Evolutionary conservation across 2,113 vertebrate species (phyloP).

Genomic region (Poicephalus meyeri): DNA sequence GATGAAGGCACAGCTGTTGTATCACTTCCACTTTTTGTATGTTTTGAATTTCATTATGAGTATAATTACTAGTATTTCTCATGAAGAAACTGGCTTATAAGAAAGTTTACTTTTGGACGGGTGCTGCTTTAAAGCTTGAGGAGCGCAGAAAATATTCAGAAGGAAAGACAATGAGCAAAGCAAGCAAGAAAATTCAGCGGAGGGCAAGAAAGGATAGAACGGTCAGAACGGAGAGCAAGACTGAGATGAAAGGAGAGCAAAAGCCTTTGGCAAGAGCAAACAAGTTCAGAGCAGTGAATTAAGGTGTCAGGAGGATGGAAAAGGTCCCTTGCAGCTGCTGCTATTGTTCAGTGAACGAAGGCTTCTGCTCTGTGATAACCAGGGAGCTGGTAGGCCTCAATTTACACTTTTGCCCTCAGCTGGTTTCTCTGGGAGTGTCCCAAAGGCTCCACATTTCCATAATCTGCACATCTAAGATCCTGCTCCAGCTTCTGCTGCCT

Average conservation of each 20-base stretch:
- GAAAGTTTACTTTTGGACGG: not conserved
- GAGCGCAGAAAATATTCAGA: not conserved
- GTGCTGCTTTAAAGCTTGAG: not conserved
- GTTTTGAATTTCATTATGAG: constrained; percentile 14
- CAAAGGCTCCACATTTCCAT: not conserved
- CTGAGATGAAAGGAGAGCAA: constrained; percentile 17
- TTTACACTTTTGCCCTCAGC: not conserved
- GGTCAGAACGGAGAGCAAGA: not conserved
- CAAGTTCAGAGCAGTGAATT: constrained; percentile 39
- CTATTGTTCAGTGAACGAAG: not conserved
- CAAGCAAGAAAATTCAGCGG: not conserved
- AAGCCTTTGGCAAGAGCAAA: constrained; percentile 43
- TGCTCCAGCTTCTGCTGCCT: not conserved
- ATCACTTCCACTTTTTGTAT: not conserved
- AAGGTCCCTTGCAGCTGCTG: not conserved
- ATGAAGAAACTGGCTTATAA: not conserved
- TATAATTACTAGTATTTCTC: not conserved
- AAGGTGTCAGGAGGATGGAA: not conserved
- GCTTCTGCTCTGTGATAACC: not conserved
- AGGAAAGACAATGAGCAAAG: not conserved
- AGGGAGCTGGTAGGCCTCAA: not conserved
- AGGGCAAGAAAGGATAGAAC: not conserved
- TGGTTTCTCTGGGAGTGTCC: not conserved
- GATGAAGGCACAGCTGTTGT: not conserved
- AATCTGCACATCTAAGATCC: not conserved